These are phyloP conservation scores for Rhopalosiphum maidis DNA, from an alignment of 1,140 invertebrate genomes.

Conservation along the genomic window DNA sequence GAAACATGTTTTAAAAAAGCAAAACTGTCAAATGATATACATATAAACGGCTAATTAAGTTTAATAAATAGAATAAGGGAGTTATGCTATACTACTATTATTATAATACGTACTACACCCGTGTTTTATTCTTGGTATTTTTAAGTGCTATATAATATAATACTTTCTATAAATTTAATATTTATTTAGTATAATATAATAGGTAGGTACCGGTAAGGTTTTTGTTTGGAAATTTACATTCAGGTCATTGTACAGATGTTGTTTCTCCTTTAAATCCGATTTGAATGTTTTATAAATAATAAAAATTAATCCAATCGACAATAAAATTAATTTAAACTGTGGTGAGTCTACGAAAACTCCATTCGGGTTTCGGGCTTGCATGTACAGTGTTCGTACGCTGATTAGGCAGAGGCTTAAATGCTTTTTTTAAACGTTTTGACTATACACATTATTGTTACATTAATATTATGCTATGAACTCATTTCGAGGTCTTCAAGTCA, in stretches of 20 bases:
- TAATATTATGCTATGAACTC: neutral
- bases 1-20: conserved; percentile 6
- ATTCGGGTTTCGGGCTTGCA: neutral
- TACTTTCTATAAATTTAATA: too few species aligned
- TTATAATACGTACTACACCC: neutral
- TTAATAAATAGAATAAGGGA: conserved; percentile 8
- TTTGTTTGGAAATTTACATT: too few species aligned
- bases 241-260: neutral
- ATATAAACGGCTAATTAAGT: neutral
- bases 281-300: neutral
- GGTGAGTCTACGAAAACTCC: neutral
- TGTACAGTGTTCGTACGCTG: neutral
- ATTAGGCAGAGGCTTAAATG: neutral
- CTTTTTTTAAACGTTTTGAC: neutral
- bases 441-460: neutral
- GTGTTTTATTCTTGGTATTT: neutral
- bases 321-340: neutral
- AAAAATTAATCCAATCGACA: neutral
- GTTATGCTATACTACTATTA: neutral
- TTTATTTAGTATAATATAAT: too few species aligned
- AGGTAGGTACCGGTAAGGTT: too few species aligned
- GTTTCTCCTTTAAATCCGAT: neutral
- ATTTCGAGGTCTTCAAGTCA: conserved; percentile 22
- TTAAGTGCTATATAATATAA: neutral
- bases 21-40: conserved; percentile 18